Percentiles rank a stretch among this genome's conserved stretches.
Evolutionary conservation across 2,888 invertebrate genomes (phyloP).

Genomic region (Eulithis prunata): DNA sequence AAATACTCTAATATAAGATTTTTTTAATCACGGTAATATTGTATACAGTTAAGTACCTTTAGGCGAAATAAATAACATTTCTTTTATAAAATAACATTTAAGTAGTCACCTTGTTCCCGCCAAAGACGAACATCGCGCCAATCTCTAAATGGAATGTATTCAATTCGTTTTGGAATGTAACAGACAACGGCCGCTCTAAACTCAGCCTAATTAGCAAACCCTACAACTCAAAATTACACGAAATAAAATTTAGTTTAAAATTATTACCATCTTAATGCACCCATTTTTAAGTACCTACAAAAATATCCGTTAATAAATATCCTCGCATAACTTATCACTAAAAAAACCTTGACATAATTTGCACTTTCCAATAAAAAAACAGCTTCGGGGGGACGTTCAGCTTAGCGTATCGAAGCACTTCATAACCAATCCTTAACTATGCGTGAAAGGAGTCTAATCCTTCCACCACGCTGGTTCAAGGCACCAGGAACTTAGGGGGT

Average conservation of each 20-base stretch:
- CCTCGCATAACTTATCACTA: constrained; percentile 70
- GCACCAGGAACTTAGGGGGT: constrained; percentile 31
- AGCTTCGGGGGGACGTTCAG: constrained; percentile 83
- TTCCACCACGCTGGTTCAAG: constrained; percentile 9
- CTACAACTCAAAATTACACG: constrained; percentile 48
- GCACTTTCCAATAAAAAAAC: constrained; percentile 75
- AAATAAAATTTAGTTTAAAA: constrained; percentile 49
- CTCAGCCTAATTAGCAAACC: constrained; percentile 45
- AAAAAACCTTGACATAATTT: constrained; percentile 78
- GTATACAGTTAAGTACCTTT: constrained; percentile 71
- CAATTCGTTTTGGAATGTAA: constrained; percentile 67
- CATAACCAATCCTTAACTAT: constrained; percentile 50
- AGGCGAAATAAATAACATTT: constrained; percentile 68
- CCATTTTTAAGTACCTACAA: constrained; percentile 71
- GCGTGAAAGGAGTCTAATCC: constrained; percentile 12
- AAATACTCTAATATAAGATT: constrained; percentile 74
- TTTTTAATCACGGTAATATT: constrained; percentile 65
- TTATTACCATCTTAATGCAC: constrained; percentile 55
- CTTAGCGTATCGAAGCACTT: constrained; percentile 79
- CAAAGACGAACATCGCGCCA: constrained; percentile 68
- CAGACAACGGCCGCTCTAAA: constrained; percentile 45
- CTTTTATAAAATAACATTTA: constrained; percentile 59
- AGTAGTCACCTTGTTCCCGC: constrained; percentile 76
- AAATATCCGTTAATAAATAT: constrained; percentile 78
- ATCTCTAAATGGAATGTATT: constrained; percentile 69